Base-by-base conservation (phyloP, 2,888 invertebrate genomes). In the Ashinkailepas kermadecensis region DNA sequence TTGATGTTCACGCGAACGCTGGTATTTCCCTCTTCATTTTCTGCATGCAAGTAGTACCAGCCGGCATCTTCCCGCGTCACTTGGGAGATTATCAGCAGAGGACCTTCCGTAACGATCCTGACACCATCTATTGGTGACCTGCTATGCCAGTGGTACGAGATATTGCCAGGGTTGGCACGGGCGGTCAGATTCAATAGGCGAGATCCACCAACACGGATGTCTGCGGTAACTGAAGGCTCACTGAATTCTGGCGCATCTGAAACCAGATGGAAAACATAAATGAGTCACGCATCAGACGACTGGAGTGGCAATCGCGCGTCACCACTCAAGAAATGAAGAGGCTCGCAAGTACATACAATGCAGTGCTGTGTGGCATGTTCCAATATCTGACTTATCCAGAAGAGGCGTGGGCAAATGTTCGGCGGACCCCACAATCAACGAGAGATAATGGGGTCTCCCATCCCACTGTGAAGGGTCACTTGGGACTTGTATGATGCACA, bases 121-220 rank as follows among this genome's bases (percentile, higher is more conserved):
- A 81, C 81, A 15, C 80, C 74, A 21, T 67, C 64, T n/a, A n/a
- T 8, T 23, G 65, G 23, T 65, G 65, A 65, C 23, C 12, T 23
- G 7, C 65, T 54, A 12, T 74, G 8, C 74, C 74, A 74, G 13
- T 12, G 15, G 81, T 84, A 84, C 70, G 25, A 56, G 12, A 84
- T 81, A 64, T 79, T 82, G 9, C 81, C 82, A 0, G 84, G 84
- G 78, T 84, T 84, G 54, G 81, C 84, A 15, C 79, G 65, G n/a
- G 84, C 84, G n/a, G 84, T 84, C 64, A 84, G 82, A 80, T 84
- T 84, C 8, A 83, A 70, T 18, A 82, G 81, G 7, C 81, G 58
- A 7, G 83, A 84, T n/a, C 81, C 83, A 3, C 84, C 84, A 4
- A 83, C 80, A 10, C 81, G 80, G 23, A 84, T 81, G 79, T 84